Evolutionary conservation across 2,113 vertebrate genomes (phyloP).

Genomic region (Glaucidium brasilianum): DNA sequence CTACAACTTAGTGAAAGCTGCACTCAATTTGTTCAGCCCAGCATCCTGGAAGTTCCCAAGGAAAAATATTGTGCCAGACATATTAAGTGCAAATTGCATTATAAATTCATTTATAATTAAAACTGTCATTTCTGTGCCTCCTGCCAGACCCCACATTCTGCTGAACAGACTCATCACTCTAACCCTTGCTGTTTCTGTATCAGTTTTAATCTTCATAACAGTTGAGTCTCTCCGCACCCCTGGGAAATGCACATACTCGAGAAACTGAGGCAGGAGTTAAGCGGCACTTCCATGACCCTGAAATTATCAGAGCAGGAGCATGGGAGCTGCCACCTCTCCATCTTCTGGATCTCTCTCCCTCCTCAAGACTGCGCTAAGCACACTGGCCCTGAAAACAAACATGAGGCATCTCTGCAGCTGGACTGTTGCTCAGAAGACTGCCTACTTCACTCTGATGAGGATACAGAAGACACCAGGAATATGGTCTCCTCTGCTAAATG

Average conservation of each 20-base stretch:
- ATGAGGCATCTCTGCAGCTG: not conserved
- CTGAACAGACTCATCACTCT: not conserved
- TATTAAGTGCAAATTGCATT: conserved; percentile 36
- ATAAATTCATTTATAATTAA: conserved; percentile 49
- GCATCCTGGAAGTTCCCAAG: not conserved
- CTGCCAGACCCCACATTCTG: conserved; percentile 14
- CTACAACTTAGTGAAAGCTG: not conserved
- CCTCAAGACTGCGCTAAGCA: not conserved
- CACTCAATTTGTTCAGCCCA: conserved; percentile 4
- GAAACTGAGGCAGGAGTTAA: not conserved
- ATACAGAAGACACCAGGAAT: not conserved
- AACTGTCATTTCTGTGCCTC: conserved; percentile 20
- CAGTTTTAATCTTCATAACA: not conserved
- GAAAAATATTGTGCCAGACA: not conserved
- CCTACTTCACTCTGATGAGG: not conserved
- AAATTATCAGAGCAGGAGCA: fast-evolving
- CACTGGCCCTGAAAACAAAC: not conserved
- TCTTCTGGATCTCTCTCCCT: fast-evolving
- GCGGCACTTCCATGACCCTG: fast-evolving
- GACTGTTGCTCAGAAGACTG: not conserved
- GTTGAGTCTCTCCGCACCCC: not conserved
- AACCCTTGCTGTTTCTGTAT: not conserved
- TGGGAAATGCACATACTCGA: not conserved
- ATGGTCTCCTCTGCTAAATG: not conserved
- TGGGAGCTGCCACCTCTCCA: not conserved